Base-by-base conservation (phyloP, 2,113 vertebrate genomes). In the Acanthisitta chloris region DNA sequence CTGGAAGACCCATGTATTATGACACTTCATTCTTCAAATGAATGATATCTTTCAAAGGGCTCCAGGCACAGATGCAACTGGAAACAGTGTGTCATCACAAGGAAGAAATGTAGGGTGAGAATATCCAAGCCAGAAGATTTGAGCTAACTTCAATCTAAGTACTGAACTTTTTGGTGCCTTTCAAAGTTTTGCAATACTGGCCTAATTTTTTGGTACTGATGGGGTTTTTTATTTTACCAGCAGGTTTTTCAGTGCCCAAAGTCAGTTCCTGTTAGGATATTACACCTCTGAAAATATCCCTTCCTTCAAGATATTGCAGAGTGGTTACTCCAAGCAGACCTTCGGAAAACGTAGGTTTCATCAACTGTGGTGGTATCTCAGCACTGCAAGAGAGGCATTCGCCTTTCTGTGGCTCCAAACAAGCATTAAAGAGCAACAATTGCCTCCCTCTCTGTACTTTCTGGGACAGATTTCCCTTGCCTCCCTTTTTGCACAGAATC, bases 1-100 rank as follows among this genome's bases (percentile, higher is more conserved):
- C 84, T 88, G 76, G 91, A 94, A 84, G n/a, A 80, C 28, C 73
- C 33, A 8, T 4, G 21, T 85, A 86, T 84, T 91, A 61, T 71
- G 38, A 86, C 80, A 72, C 51, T 29, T 69, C 54, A 12, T 88
- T 52, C 89, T 96, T 96, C 90, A 92, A 73, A 84, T 20, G 10
- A 29, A 40, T 15, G 38, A n/a, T 70, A 51, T 18, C 78, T 90
- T 96, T 93, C 84, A 96, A 96, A 97, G 42, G 66, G 46, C 82
- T 94, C 80, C 57, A 83, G 71, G 90, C 77, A 52, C 57, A 92
- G 25, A 85, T 70, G 43, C 59, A 84, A 81, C 86, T 94, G 71
- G 52, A 95, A 92, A 36, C 49, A 61, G 23, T 45, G 23, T 51
- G 33, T 65, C 71, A 88, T 80, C 81, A 70, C 67, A 78, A 34